These are phyloP conservation scores for Sycophila sp. DNA, from an alignment of 1,140 invertebrate species.

Conservation along the genomic window DNA sequence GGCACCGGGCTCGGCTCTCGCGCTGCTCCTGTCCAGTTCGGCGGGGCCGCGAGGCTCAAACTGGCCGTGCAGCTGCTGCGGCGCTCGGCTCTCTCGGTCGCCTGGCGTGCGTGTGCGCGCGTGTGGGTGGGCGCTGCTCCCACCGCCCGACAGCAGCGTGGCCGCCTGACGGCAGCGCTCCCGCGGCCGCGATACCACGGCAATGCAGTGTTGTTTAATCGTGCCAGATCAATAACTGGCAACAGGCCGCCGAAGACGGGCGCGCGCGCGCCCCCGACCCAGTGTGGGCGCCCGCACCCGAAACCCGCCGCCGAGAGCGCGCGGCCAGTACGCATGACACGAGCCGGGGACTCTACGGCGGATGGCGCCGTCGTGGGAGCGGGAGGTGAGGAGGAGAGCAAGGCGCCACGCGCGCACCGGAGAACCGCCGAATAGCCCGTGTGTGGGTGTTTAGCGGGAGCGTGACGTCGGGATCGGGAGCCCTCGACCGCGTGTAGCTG, in stretches of 20 bases:
- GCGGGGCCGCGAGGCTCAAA: too few relatives aligned
- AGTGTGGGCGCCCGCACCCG: neutral
- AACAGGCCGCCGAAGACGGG: conserved; percentile 52
- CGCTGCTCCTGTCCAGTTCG: too few relatives aligned
- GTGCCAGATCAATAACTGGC: conserved; percentile 66
- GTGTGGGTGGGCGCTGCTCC: neutral
- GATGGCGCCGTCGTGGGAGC: too few relatives aligned
- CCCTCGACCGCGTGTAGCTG: too few relatives aligned
- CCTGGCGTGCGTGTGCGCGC: conserved; percentile 27
- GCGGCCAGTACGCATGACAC: conserved; percentile 25
- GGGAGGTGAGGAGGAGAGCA: too few relatives aligned
- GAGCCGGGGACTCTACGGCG: too few relatives aligned
- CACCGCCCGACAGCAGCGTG: conserved; percentile 24
- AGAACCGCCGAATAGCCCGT: too few relatives aligned
- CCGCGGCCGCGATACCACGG: conserved; percentile 48
- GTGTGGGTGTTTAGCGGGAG: too few relatives aligned
- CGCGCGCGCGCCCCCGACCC: neutral
- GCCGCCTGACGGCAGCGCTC: conserved; percentile 27
- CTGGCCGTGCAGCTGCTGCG: too few relatives aligned
- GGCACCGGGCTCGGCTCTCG: too few relatives aligned
- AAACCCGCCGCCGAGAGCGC: neutral
- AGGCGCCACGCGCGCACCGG: too few relatives aligned
- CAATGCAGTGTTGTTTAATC: conserved; percentile 67
- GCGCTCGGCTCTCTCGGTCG: conserved; percentile 4
- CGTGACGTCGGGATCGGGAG: too few relatives aligned